Conservation (phyloP, 2,113 vertebrate genomes). For the Elaphurus davidianus region DNA sequence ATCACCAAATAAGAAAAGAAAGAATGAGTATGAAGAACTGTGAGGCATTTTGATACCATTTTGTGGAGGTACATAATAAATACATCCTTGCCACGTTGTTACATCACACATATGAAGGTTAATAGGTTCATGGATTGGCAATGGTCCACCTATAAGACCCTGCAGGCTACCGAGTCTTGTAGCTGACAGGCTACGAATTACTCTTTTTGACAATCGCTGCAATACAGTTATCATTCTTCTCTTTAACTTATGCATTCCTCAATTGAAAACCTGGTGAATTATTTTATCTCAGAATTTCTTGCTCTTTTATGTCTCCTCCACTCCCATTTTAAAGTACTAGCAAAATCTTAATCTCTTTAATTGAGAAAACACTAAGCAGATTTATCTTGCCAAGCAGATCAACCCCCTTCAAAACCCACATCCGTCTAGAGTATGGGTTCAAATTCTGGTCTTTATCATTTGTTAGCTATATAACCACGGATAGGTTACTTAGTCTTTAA, state of each 20-base stretch:
- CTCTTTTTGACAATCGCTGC: not conserved
- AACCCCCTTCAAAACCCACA: not conserved
- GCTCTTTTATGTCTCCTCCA: not conserved
- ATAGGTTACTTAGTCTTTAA: not conserved
- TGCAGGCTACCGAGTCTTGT: not conserved
- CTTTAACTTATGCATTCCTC: not conserved
- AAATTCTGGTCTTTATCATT: not conserved
- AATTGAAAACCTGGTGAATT: not conserved
- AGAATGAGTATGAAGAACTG: not conserved
- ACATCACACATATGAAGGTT: not conserved
- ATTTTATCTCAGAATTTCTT: not conserved
- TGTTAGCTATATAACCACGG: not conserved
- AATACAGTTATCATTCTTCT: not conserved
- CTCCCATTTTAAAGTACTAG: not conserved
- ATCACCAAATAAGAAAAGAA: not conserved
- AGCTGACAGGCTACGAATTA: conserved; percentile 30
- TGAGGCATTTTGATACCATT: conserved; percentile 31
- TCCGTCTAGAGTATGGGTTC: not conserved
- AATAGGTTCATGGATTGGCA: not conserved
- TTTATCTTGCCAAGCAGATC: not conserved
- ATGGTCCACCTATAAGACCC: not conserved
- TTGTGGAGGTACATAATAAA: conserved; percentile 27
- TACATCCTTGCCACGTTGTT: not conserved
- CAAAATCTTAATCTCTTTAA: conserved; percentile 20
- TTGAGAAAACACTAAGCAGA: not conserved